Conservation (phyloP, 23 tunicate species). For the Halocynthia roretzi region DNA sequence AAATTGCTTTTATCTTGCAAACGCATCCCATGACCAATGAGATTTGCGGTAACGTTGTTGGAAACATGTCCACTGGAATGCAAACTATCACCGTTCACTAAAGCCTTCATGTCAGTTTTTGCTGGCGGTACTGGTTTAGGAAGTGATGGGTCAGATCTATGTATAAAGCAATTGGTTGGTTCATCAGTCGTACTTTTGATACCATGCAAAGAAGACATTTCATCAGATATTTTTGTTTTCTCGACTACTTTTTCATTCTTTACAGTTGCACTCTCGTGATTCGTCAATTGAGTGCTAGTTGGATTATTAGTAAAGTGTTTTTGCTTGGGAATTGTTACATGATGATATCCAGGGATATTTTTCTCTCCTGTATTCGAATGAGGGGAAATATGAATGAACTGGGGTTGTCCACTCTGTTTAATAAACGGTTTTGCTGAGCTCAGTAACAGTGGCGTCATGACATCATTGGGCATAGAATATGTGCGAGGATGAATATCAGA, state of each 20-base stretch:
- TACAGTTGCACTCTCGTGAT: too few species aligned
- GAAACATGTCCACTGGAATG: slow-evolving; percentile 12
- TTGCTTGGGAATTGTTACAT: slow-evolving; percentile 10
- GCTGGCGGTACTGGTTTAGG: not conserved
- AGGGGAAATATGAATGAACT: too few species aligned
- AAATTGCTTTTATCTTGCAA: slow-evolving; percentile 20
- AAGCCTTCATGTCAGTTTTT: not conserved
- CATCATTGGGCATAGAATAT: slow-evolving; percentile 12
- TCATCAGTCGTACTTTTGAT: too few species aligned
- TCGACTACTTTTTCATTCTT: too few species aligned
- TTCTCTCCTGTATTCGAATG: not conserved
- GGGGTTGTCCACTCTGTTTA: not conserved
- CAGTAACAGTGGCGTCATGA: slow-evolving; percentile 17
- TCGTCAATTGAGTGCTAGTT: too few species aligned
- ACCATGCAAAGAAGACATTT: too few species aligned
- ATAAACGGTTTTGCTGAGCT: slow-evolving; percentile 25
- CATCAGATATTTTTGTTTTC: too few species aligned
- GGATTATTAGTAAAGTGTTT: not conserved
- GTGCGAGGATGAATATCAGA: not conserved
- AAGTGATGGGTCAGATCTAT: too few species aligned
- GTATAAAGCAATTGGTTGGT: too few species aligned
- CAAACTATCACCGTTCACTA: slow-evolving; percentile 15
- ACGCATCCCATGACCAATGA: not conserved
- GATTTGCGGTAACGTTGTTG: not conserved
- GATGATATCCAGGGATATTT: slow-evolving; percentile 10